Base-by-base conservation (phyloP, 2,888 invertebrate species). In the Stomorhina lunata region DNA sequence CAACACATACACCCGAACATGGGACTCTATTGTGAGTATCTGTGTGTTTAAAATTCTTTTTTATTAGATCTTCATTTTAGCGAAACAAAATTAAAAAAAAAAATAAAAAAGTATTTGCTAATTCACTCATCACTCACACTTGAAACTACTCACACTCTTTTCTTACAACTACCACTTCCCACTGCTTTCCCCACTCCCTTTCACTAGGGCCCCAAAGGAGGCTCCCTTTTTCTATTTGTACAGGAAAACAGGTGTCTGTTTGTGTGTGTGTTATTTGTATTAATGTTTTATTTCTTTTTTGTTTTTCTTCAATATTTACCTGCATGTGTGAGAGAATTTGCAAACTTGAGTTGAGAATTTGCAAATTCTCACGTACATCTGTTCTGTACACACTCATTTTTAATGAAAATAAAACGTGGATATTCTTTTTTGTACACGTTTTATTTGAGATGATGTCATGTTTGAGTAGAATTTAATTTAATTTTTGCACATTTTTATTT, bases 61-160 rank as follows among this genome's bases (percentile, higher is more conserved):
- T 77, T 72, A 48, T 61, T 69, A 80, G 75, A 80, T 80, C 80
- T 75, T 73, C 29, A 61, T 71, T 73, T 75, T 63, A 37, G 45
- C 68, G n/a, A n/a, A n/a, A n/a, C n/a, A 32, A 80, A 43, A 43
- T 50, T 17, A 4, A 34, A 17, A 34, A 71, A 20, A 9, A 61
- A 40, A 27, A 10, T 4, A 22, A 55, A 50, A 48, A 50, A n/a
- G 40, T 25, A 68, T 40, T 37, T 43, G 59, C 27, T 50, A 77
- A 50, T 50, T 77, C 59, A 72, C 72, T 72, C 72, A 59, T 57
- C 55, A 48, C 55, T 78, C 69, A 50, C 59, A 32, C 45, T 43
- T 20, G 9, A 29, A 68, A 37, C 3, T 7, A 37, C 48, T 72
- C 57, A 59, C 27, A 27, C 55, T 57, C 15, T n/a, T 6, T 37